Base-by-base conservation (phyloP, 2,113 vertebrate genomes). In the Garra rufa region DNA sequence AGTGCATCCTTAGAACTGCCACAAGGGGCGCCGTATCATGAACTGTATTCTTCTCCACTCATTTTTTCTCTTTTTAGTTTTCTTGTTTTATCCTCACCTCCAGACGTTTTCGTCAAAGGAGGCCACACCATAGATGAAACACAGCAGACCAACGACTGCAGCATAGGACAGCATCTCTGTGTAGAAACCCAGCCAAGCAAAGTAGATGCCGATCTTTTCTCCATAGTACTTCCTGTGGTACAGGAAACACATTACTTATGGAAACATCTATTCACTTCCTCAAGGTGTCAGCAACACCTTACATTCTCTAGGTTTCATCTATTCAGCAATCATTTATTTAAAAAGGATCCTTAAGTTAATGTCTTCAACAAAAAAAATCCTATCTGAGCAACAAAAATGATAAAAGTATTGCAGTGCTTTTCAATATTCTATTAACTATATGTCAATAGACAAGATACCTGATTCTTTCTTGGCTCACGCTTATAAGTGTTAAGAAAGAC, bases 121-220 rank as follows among this genome's bases (percentile, higher is more conserved):
- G 86, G 96, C 96, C 89, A 97, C 81, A 82, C 97, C 98, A 0
- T 99, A 99, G 83, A 99, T 89, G 89, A 99, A 99, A 86, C 99
- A 98, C 71, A 97, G 93, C 8, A 98, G 82, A 75, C 98, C 97
- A 17, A 99, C 97, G 86, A 98, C 92, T 41, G 98, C 97, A 14
- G 98, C 97, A 77, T 98, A 97, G 90, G 98, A 97, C 88, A 99
- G 95, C 98, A 99, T 99, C 87, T 98, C 97, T 0, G 97, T 99
- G 92, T 99, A 99, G 96, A 97, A 99, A 89, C 97, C 98, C 76
- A 99, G 86, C 98, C 98, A 99, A 84, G 98, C 97, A 57, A 99
- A 99, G 90, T 99, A 99, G 61, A 99, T 90, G 0, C 97, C 97
- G 21, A 99, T 99, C 93, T 99, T 99, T 92, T 99, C 98, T 83